phyloP scores from a whole-genome alignment of 2,888 invertebrate species.

The Beris morrisii region DNA sequence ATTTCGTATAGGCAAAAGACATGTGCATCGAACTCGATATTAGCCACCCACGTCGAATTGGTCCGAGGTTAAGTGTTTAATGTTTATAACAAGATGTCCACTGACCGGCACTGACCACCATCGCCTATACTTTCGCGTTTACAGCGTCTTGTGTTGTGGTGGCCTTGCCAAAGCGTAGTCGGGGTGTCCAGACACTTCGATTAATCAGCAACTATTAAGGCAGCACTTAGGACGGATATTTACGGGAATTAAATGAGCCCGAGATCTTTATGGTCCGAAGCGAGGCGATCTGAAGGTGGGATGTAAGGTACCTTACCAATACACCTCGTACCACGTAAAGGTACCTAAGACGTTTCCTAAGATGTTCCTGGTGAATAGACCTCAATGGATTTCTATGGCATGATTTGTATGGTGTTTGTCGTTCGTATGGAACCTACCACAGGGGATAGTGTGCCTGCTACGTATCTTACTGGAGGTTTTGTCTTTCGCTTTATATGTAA shows the following conservation, averaged over 20 bases:
- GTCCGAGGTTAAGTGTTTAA: conserved; percentile 35
- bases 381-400: too few relatives aligned
- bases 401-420: too few relatives aligned
- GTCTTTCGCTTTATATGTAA: conserved; percentile 12
- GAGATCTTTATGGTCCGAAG: conserved; percentile 35
- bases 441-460: too few relatives aligned
- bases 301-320: too few relatives aligned
- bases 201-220: conserved; percentile 56
- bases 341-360: too few relatives aligned
- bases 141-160: background rate
- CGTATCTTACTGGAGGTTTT: too few relatives aligned
- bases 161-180: conserved; percentile 38
- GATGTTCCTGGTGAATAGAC: too few relatives aligned
- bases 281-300: too few relatives aligned
- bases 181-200: conserved; percentile 46
- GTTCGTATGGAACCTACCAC: too few relatives aligned
- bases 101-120: conserved; percentile 13
- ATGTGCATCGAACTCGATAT: conserved; percentile 34
- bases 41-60: conserved; percentile 38
- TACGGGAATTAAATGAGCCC: conserved; percentile 50
- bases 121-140: too few relatives aligned
- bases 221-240: conserved; percentile 45
- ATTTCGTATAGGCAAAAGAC: too few relatives aligned
- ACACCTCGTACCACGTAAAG: too few relatives aligned
- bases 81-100: conserved; percentile 37